Conservation (phyloP, 2,797 vertebrate genomes). For the Clarias laeviceps region DNA sequence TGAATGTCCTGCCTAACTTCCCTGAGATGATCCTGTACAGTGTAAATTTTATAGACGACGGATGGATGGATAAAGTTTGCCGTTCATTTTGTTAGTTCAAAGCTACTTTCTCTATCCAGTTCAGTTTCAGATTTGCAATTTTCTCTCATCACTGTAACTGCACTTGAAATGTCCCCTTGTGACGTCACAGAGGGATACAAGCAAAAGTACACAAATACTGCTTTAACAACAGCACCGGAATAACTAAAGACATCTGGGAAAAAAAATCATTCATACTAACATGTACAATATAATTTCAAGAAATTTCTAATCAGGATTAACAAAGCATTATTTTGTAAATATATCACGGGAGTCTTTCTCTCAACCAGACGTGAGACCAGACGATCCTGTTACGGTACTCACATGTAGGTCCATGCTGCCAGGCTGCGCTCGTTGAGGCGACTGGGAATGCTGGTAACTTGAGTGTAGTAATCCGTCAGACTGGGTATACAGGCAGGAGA, state of each 20-base stretch:
- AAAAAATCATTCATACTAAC: no score
- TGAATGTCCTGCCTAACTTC: no score
- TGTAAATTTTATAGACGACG: no score
- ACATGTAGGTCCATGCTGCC: constrained; percentile 77
- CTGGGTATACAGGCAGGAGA: constrained; percentile 64
- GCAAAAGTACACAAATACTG: not conserved
- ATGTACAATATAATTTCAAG: no score
- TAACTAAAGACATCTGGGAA: not conserved
- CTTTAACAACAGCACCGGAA: not conserved
- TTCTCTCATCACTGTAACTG: not conserved
- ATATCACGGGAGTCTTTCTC: not conserved
- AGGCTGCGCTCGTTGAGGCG: constrained; percentile 77
- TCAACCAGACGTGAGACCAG: not conserved
- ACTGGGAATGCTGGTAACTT: constrained; percentile 70
- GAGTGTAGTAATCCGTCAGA: constrained; percentile 70
- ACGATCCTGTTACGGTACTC: constrained; percentile 54
- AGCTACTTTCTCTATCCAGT: not conserved
- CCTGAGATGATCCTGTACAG: no score
- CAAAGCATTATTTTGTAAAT: not conserved
- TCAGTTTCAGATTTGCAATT: not conserved
- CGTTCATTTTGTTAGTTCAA: not conserved
- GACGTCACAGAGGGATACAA: not conserved
- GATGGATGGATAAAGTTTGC: not conserved
- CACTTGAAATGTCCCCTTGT: not conserved
- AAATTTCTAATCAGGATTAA: no score